phyloP scores from a whole-genome alignment of 1,140 invertebrate species.

The Polyergus mexicanus region DNA sequence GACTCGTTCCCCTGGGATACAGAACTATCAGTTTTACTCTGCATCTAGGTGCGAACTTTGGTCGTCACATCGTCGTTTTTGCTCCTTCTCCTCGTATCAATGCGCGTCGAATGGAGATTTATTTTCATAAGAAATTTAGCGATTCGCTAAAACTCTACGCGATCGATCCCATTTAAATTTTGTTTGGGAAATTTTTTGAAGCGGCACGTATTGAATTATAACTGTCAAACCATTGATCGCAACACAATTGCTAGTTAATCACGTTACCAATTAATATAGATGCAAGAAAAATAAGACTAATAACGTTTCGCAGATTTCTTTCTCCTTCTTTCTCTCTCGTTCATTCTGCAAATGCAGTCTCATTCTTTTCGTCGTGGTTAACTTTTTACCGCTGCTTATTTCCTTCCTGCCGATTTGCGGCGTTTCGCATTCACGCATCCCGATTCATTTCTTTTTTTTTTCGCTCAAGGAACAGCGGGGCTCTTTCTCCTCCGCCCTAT shows the following conservation, averaged over 20 bases:
- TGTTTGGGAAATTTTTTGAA: slow-evolving; percentile 10
- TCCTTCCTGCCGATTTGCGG: slow-evolving; percentile 18
- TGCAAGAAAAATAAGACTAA: slow-evolving; percentile 71
- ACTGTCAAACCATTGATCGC: slow-evolving; percentile 29
- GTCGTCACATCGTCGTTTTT: slow-evolving; percentile 12
- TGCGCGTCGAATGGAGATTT: slow-evolving; percentile 34
- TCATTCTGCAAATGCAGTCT: background rate
- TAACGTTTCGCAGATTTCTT: slow-evolving; percentile 20
- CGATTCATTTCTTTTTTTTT: slow-evolving; percentile 62
- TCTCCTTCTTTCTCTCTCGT: slow-evolving; percentile 8
- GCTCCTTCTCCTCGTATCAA: background rate
- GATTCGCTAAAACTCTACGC: background rate
- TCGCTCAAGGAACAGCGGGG: slow-evolving; percentile 44
- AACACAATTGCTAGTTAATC: slow-evolving; percentile 59
- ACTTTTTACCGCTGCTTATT: slow-evolving; percentile 64
- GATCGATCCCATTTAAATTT: slow-evolving; percentile 9
- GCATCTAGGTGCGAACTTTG: slow-evolving; percentile 23
- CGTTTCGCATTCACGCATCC: slow-evolving; percentile 66
- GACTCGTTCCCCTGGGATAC: slow-evolving; percentile 25
- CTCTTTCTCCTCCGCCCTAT: background rate
- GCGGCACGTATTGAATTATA: slow-evolving; percentile 32
- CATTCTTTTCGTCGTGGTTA: background rate
- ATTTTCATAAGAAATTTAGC: background rate
- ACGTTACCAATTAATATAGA: slow-evolving; percentile 72
- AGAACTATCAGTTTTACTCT: slow-evolving; percentile 40